Percentiles rank a stretch among this genome's conserved stretches.
Conservation (phyloP, 2,797 vertebrate genomes). For the Anas bahamensis region DNA sequence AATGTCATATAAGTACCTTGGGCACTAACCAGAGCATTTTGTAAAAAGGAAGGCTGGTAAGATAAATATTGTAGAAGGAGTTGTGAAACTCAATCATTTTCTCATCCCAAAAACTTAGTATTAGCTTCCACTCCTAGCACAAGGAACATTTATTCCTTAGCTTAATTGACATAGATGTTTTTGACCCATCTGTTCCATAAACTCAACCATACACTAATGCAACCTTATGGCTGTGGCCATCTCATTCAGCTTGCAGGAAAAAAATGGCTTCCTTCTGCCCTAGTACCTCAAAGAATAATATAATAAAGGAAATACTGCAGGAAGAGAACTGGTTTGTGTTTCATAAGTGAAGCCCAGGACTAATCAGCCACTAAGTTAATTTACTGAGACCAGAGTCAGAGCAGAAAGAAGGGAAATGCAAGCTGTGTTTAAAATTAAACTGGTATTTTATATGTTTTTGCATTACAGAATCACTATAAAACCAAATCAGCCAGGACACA, state of each 20-base stretch:
- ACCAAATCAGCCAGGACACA: background rate
- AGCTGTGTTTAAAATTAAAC: background rate
- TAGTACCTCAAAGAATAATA: background rate
- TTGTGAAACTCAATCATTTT: background rate
- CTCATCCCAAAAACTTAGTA: background rate
- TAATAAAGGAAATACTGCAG: background rate
- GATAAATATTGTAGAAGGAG: background rate
- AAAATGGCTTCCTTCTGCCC: background rate
- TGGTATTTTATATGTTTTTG: background rate
- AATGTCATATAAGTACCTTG: background rate
- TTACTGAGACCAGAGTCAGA: background rate
- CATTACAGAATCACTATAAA: background rate
- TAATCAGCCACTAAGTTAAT: background rate
- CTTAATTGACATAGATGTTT: background rate
- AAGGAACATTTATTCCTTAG: background rate
- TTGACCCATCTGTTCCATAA: background rate
- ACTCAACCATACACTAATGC: background rate
- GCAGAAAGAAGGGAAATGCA: background rate
- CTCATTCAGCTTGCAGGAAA: background rate
- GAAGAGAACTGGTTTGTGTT: background rate
- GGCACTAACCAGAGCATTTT: background rate
- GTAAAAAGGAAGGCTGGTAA: background rate
- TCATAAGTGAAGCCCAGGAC: background rate
- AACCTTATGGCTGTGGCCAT: background rate
- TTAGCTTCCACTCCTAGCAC: background rate